Conservation (phyloP, 1,140 invertebrate species). For the Scaptomyza graminum region DNA sequence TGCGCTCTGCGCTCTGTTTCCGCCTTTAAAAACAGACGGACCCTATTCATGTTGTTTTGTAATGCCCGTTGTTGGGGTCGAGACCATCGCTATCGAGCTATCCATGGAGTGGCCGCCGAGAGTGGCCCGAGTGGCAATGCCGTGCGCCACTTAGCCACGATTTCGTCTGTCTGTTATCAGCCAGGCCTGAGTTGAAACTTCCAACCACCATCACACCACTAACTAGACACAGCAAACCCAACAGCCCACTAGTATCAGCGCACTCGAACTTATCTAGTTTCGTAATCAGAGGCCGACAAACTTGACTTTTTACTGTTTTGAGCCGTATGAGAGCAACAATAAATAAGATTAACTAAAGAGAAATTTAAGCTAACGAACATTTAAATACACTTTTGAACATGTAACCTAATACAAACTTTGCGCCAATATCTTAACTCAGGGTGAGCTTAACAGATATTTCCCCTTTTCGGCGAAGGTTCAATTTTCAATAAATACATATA, state of each 20-base stretch:
- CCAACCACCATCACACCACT: conserved; percentile 11
- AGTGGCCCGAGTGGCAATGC: conserved; percentile 50
- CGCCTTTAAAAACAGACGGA: conserved; percentile 57
- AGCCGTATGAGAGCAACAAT: conserved; percentile 17
- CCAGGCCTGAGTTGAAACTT: conserved; percentile 27
- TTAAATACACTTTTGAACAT: neutral
- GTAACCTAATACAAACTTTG: no score
- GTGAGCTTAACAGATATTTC: no score
- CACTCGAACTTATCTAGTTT: conserved; percentile 52
- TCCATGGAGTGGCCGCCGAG: conserved; percentile 53
- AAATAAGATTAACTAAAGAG: conserved; percentile 19
- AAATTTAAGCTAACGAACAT: neutral
- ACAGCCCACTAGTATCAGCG: neutral
- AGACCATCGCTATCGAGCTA: conserved; percentile 22
- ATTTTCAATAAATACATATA: no score
- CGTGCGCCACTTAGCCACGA: conserved; percentile 65
- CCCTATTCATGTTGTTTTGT: conserved; percentile 39
- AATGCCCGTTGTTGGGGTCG: conserved; percentile 6
- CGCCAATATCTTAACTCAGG: no score
- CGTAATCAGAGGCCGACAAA: conserved; percentile 53
- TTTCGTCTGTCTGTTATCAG: conserved; percentile 59
- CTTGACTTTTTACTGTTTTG: conserved; percentile 54
- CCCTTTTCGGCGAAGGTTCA: no score
- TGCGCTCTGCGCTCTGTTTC: conserved; percentile 35
- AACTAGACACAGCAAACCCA: neutral